Evolutionary conservation across 92 coral and sea anemone species (phyloP).

Genomic region (Bergia sp.): DNA sequence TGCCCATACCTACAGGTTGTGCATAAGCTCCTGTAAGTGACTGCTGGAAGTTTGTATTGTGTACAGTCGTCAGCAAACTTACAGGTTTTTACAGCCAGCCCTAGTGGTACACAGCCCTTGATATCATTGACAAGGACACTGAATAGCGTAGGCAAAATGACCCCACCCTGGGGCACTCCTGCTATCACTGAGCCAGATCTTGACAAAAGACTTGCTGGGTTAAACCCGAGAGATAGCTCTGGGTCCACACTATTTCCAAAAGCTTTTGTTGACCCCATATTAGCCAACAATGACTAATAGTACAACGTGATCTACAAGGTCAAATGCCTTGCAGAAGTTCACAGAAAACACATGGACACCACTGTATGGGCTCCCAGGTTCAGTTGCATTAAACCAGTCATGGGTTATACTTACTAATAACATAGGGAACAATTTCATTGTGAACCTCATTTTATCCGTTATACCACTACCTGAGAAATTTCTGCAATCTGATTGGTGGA

Average conservation of each 20-base stretch:
- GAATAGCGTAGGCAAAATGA: constrained; percentile 51
- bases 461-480: too few relatives aligned
- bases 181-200: constrained; percentile 33
- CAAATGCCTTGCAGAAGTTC: too few relatives aligned
- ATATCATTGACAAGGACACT: constrained; percentile 48
- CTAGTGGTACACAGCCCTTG: constrained; percentile 40
- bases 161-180: constrained; percentile 60
- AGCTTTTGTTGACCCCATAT: constrained; percentile 53
- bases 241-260: constrained; percentile 36
- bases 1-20: constrained; percentile 51
- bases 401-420: too few relatives aligned
- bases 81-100: neutral
- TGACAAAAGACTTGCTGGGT: constrained; percentile 44
- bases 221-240: neutral
- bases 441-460: too few relatives aligned
- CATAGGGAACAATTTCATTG: too few relatives aligned
- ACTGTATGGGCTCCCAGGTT: too few relatives aligned
- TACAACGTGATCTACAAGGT: too few relatives aligned
- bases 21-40: constrained; percentile 6
- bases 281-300: constrained; percentile 21
- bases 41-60: constrained; percentile 14
- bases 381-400: too few relatives aligned
- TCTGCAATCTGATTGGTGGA: too few relatives aligned
- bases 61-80: constrained; percentile 47
- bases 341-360: too few relatives aligned